These are phyloP conservation scores for Philotrypesis tridentata DNA, from an alignment of 1,140 invertebrate species.

Conservation along the genomic window DNA sequence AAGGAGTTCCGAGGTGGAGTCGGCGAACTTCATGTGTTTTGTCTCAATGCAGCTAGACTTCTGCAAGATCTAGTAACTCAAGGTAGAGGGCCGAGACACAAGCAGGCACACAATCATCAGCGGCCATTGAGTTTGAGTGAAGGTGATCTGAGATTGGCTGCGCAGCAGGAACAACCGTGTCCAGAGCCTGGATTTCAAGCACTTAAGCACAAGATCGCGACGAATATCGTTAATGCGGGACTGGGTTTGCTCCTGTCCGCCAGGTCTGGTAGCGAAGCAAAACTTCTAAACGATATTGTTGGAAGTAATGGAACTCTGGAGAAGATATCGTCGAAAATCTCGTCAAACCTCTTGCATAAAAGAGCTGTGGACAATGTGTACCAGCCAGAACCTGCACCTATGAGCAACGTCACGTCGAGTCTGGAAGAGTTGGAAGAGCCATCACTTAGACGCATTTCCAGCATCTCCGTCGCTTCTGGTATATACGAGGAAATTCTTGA, in stretches of 20 bases:
- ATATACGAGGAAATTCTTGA: conserved; percentile 75
- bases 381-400: conserved; percentile 54
- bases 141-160: conserved; percentile 68
- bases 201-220: conserved; percentile 61
- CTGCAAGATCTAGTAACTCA: conserved; percentile 70
- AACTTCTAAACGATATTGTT: conserved; percentile 55
- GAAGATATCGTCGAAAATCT: conserved; percentile 37
- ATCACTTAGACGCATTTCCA: conserved; percentile 68
- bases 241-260: conserved; percentile 61
- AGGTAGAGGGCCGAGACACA: conserved; percentile 66
- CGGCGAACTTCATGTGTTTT: conserved; percentile 74
- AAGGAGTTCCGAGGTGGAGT: conserved; percentile 73
- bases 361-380: conserved; percentile 64
- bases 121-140: conserved; percentile 74
- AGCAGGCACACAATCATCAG: conserved; percentile 50
- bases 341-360: conserved; percentile 17
- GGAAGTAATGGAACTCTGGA: conserved; percentile 39
- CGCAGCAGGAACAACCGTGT: conserved; percentile 45
- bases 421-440: conserved; percentile 56
- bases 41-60: conserved; percentile 68
- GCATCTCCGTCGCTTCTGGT: conserved; percentile 73
- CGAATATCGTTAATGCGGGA: conserved; percentile 64
- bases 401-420: conserved; percentile 50
- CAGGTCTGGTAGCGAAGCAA: conserved; percentile 60
- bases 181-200: conserved; percentile 54